Percentiles rank a stretch among this genome's conserved stretches.
Evolutionary conservation across 2,888 invertebrate species (phyloP).

Genomic region (Eupithecia vulgata): DNA sequence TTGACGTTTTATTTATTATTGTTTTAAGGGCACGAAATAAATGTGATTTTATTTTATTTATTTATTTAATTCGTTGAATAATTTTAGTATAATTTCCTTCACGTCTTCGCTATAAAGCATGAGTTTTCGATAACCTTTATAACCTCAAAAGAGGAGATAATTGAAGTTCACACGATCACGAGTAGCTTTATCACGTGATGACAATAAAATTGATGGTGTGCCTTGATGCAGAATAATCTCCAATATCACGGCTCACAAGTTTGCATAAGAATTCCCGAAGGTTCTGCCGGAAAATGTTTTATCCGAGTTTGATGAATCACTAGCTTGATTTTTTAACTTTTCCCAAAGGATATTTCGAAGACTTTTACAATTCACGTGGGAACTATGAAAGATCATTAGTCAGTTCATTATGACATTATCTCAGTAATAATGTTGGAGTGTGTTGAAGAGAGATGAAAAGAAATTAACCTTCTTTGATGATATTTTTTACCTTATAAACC

Average conservation of each 20-base stretch:
- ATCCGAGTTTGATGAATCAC: constrained; percentile 20
- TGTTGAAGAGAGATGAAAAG: neutral
- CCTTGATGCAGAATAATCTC: constrained; percentile 65
- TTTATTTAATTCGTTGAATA: neutral
- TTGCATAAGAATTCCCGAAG: constrained; percentile 45
- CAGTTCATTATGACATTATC: neutral
- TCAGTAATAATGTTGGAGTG: neutral
- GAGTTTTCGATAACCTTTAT: neutral
- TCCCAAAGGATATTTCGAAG: neutral
- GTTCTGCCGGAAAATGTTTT: constrained; percentile 30
- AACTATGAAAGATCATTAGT: neutral
- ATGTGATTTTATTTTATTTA: too few relatives aligned
- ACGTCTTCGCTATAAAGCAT: neutral
- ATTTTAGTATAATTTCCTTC: neutral
- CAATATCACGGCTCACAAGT: constrained; percentile 69
- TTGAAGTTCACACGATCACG: constrained; percentile 50
- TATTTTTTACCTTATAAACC: neutral
- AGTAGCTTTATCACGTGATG: constrained; percentile 54
- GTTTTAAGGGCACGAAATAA: too few relatives aligned
- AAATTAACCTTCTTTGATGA: neutral
- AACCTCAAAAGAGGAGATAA: constrained; percentile 34
- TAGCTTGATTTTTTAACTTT: neutral
- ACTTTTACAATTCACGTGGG: neutral
- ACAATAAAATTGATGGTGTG: constrained; percentile 62
- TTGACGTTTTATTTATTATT: too few relatives aligned